Percentiles rank a stretch among this genome's conserved stretches.
Conservation (phyloP, 2,888 invertebrate genomes). For the Clanis bilineata region DNA sequence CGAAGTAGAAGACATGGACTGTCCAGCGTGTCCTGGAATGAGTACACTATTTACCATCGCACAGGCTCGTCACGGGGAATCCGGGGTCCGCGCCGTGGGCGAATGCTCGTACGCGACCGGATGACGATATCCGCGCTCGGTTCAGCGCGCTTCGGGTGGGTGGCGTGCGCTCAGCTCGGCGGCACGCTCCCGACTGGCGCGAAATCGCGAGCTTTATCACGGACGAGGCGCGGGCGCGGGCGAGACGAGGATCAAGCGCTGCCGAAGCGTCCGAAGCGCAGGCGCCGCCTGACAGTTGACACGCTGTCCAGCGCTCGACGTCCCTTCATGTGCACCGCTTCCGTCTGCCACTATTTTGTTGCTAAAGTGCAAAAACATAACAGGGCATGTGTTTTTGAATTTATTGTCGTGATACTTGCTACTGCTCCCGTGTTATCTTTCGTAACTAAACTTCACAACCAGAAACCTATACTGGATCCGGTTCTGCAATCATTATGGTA, state of each 20-base stretch:
- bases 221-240: constrained; percentile 21
- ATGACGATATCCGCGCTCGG: constrained; percentile 44
- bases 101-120: constrained; percentile 39
- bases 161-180: constrained; percentile 56
- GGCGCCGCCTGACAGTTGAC: constrained; percentile 44
- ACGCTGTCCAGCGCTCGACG: not conserved
- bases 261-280: not conserved
- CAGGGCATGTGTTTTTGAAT: not conserved
- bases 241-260: not conserved
- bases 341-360: constrained; percentile 56
- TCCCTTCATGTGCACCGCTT: constrained; percentile 38
- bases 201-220: constrained; percentile 75
- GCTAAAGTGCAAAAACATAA: not conserved
- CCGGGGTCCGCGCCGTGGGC: constrained; percentile 40
- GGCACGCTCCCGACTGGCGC: constrained; percentile 69
- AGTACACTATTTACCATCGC: constrained; percentile 76
- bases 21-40: constrained; percentile 28
- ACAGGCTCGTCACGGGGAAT: constrained; percentile 59
- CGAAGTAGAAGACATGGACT: constrained; percentile 31
- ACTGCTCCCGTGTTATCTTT: not conserved
- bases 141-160: constrained; percentile 32
- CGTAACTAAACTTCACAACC: not conserved
- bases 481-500: not conserved
- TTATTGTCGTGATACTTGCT: not conserved
- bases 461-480: not conserved